These are phyloP conservation scores for Heliconius ismenius DNA, from an alignment of 2,888 invertebrate species.

Conservation along the genomic window DNA sequence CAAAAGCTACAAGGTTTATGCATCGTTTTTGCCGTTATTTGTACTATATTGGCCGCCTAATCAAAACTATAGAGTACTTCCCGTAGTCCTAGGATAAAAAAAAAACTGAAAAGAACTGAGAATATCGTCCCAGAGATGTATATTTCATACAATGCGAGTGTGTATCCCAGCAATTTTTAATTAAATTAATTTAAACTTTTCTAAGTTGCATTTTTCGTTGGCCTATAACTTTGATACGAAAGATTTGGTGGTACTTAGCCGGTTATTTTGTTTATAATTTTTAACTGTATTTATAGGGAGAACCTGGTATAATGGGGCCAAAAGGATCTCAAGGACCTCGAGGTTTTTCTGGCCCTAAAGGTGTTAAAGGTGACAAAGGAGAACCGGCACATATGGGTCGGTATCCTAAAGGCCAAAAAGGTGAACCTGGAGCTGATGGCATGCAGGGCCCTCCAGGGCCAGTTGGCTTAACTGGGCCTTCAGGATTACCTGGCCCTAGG, in stretches of 20 bases:
- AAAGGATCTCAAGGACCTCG: slow-evolving; percentile 88
- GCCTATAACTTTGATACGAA: background rate
- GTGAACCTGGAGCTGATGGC: slow-evolving; percentile 91
- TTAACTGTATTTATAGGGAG: slow-evolving; percentile 80
- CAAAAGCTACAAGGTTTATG: too few species aligned
- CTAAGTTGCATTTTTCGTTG: background rate
- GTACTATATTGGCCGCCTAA: too few species aligned
- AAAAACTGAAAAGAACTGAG: too few species aligned
- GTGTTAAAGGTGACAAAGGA: slow-evolving; percentile 89
- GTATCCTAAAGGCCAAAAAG: slow-evolving; percentile 90
- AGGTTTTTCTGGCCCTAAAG: slow-evolving; percentile 85
- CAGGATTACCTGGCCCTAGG: slow-evolving; percentile 82
- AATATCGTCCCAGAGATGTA: too few species aligned
- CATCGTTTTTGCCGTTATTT: too few species aligned
- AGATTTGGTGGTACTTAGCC: background rate
- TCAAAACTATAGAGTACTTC: too few species aligned
- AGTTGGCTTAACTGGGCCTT: slow-evolving; percentile 84
- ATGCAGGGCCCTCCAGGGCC: slow-evolving; percentile 84
- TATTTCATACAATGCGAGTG: too few species aligned
- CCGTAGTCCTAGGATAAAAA: too few species aligned
- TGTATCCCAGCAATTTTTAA: background rate
- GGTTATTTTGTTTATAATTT: background rate
- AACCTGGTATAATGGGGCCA: slow-evolving; percentile 86
- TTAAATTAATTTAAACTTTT: background rate
- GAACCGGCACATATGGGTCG: slow-evolving; percentile 88